These are phyloP conservation scores for Oostethus manadensis DNA, from an alignment of 2,113 vertebrate species.

Conservation along the genomic window DNA sequence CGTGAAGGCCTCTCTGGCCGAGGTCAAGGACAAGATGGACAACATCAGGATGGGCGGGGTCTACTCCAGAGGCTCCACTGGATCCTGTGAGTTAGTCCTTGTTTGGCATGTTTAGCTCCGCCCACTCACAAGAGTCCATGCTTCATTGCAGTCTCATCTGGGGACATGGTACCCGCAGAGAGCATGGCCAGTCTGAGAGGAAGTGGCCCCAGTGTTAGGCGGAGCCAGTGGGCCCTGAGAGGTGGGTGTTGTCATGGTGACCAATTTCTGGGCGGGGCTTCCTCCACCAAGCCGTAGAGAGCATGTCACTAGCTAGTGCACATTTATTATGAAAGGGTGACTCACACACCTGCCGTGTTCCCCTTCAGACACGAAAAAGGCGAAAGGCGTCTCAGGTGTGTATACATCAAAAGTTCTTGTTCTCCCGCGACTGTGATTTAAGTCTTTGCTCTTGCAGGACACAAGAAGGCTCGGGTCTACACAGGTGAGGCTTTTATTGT, in stretches of 20 bases:
- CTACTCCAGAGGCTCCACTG: slow-evolving; percentile 23
- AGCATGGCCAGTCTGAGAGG: slow-evolving; percentile 62
- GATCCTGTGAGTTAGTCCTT: slow-evolving; percentile 35
- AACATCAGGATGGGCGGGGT: slow-evolving; percentile 53
- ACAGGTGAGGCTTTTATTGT: slow-evolving; percentile 48
- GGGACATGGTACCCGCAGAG: slow-evolving; percentile 37
- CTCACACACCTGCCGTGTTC: slow-evolving; percentile 5
- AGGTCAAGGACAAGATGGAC: slow-evolving; percentile 61
- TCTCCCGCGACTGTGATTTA: neutral
- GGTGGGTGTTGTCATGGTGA: slow-evolving; percentile 35
- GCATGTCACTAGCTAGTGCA: neutral
- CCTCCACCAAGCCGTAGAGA: neutral
- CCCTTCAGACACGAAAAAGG: slow-evolving; percentile 55
- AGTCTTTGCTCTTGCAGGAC: slow-evolving; percentile 41
- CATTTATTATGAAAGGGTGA: slow-evolving; percentile 8
- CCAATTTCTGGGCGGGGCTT: neutral
- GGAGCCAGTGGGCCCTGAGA: slow-evolving; percentile 65
- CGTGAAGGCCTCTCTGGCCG: slow-evolving; percentile 52
- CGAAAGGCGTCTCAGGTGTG: slow-evolving; percentile 50
- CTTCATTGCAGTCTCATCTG: slow-evolving; percentile 34
- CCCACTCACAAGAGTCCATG: neutral
- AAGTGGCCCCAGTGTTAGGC: slow-evolving; percentile 42
- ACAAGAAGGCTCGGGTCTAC: slow-evolving; percentile 67
- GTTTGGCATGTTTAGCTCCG: neutral
- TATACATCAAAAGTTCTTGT: neutral